Evolutionary conservation across 2,888 invertebrate species (phyloP), one percentile per base, ranked within the genome.

Genomic region (Parnassius mnemosyne): DNA sequence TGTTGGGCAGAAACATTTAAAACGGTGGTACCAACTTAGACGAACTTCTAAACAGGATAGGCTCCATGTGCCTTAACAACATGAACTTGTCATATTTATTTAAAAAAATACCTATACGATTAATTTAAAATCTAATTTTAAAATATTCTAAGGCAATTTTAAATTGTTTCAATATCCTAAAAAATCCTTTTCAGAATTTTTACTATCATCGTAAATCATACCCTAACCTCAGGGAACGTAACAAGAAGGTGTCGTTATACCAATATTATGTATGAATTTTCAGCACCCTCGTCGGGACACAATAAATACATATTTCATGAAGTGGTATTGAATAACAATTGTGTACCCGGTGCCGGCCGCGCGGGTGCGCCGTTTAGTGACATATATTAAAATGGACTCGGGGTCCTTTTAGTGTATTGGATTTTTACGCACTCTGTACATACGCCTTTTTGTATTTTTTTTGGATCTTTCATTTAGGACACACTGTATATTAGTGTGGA

Each of bases 251-350:
- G 61, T 53, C 54, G 65, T 67, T 64, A 68, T 66, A 65, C 66
- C 66, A 65, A 68, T 68, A 71, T 68, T 69, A 68, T 69, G 71
- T 78, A 79, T 80, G 81, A 80, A 81, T 79, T 74, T 74, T 69
- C 74, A 70, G 67, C 69, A 66, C 68, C 66, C 70, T 63, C 71
- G 54, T 12, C 58, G 68, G 71, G 74, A 66, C 72, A 77, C 77
- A 79, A 81, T 80, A 81, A 80, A 86, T 87, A 85, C 79, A 87
- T 87, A 83, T 86, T 87, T 86, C 86, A 87, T 87, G 85, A 83
- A 84, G 77, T 75, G 70, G 79, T 78, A 84, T 84, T 84, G 87
- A 86, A 84, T 86, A 85, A 81, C 80, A 83, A 84, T 84, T 67
- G 81, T 65, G 66, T 65, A 64, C 49, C 12, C 67, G 68, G 70